Evolutionary conservation across 2,797 vertebrate genomes (phyloP).

Genomic region (Cuniculus paca): DNA sequence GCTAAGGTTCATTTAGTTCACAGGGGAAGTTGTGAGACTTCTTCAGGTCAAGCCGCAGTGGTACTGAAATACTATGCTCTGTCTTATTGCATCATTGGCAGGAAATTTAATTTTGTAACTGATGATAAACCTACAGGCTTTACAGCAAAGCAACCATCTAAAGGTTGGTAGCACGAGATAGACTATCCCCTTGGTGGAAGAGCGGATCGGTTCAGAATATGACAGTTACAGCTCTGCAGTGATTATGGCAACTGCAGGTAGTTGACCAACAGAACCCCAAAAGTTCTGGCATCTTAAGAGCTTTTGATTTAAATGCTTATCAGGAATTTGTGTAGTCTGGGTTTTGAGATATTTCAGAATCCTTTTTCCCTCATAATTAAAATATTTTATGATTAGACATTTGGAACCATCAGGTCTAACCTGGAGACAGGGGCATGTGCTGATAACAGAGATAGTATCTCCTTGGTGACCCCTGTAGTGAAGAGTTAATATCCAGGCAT

Average conservation of each 20-base stretch:
- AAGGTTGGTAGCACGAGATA: background rate
- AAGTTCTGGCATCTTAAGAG: background rate
- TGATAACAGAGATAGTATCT: background rate
- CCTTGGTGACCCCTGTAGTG: constrained; percentile 17
- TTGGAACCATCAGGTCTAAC: background rate
- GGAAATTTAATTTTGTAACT: background rate
- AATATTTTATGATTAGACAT: background rate
- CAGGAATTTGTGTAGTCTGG: background rate
- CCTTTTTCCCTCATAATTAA: background rate
- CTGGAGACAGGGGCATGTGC: accelerated
- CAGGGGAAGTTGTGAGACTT: background rate
- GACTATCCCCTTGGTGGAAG: too few relatives aligned
- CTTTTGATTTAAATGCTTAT: background rate
- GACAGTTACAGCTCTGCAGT: background rate
- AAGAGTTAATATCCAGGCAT: background rate
- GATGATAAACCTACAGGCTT: background rate
- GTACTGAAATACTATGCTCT: background rate
- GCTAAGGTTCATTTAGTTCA: background rate
- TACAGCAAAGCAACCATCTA: background rate
- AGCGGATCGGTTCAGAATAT: background rate
- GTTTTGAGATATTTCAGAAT: constrained; percentile 19
- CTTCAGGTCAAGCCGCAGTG: background rate
- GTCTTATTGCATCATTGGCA: background rate
- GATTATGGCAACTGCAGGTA: background rate
- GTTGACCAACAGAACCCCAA: background rate